phyloP scores from a whole-genome alignment of 2,888 invertebrate species.

The Thymelicus lineola region DNA sequence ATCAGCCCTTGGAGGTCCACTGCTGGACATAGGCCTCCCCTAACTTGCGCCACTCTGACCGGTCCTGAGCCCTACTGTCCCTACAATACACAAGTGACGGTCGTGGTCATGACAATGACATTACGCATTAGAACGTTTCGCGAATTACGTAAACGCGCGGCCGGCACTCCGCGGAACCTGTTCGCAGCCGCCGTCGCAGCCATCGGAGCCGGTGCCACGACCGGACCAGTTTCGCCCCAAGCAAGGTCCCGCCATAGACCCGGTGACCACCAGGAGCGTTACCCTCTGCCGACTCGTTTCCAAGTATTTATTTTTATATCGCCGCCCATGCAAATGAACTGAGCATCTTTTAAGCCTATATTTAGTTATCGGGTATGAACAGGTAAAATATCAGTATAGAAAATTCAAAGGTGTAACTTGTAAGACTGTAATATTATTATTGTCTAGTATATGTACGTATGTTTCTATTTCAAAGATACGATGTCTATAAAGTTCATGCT shows the following conservation, averaged over 20 bases:
- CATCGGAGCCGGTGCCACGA: too few relatives aligned
- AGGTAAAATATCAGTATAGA: not conserved
- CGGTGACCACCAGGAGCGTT: conserved; percentile 49
- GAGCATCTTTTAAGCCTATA: conserved; percentile 1
- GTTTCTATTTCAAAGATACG: too few relatives aligned
- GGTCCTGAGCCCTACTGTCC: not conserved
- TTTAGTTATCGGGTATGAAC: not conserved
- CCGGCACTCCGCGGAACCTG: conserved; percentile 58
- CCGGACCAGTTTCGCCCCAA: conserved; percentile 66
- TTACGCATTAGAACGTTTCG: conserved; percentile 33
- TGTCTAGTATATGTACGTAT: too few relatives aligned
- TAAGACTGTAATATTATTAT: too few relatives aligned
- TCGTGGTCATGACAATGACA: conserved; percentile 37
- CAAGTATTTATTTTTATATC: conserved; percentile 35
- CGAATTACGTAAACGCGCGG: conserved; percentile 62
- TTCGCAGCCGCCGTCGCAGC: conserved; percentile 47
- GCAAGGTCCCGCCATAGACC: conserved; percentile 74
- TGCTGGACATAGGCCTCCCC: too few relatives aligned
- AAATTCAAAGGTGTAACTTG: too few relatives aligned
- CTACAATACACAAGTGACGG: conserved; percentile 23
- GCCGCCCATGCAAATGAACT: conserved; percentile 11
- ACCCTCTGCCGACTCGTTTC: conserved; percentile 45
- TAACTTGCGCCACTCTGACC: too few relatives aligned
- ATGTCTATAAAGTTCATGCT: too few relatives aligned
- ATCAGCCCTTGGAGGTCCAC: too few relatives aligned